Base-by-base conservation (phyloP, 2,888 invertebrate genomes). In the Maniola hyperantus region DNA sequence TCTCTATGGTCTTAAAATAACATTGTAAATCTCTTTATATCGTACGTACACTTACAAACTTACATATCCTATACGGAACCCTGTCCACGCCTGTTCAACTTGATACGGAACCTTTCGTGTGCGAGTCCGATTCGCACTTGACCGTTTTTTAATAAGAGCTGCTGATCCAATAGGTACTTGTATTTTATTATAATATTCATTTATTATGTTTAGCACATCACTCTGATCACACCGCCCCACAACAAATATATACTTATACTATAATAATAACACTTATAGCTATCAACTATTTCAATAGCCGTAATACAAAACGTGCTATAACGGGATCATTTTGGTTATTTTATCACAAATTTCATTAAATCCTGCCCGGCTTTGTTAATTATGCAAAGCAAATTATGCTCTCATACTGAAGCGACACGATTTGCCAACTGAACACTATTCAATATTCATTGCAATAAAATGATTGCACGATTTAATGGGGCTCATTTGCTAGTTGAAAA, bases 321-420 rank as follows among this genome's bases (percentile, higher is more conserved):
- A 62, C 51, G 42, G 20, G 62, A 62, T 62, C 33, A 53, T 62
- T 62, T 53, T 26, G 62, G 62, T 53, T 62, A 66, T 69, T 69
- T 69, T 69, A 69, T 67, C 62, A 68, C 62, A 63, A 65, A 69
- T 68, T 70, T 66, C 62, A 68, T 68, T 67, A 66, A 64, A 70
- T 64, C 70, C 68, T 50, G 58, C 54, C 53, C 42, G 66, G 70
- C 68, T 71, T 68, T 65, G 67, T 72, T 70, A 72, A 72, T 70
- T 70, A 72, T 68, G 62, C 65, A 61, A 54, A 67, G 65, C 67
- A 66, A 68, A 65, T 68, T 71, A 68, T 64, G 66, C 65, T 66
- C 66, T 66, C 68, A 44, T 65, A 67, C 63, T 63, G 58, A 58
- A 64, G 60, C 66, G 53, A 66, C 66, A 64, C 62, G 62, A 62